These are phyloP conservation scores for Philopedon plagiatum DNA, from an alignment of 2,888 invertebrate species.

Conservation along the genomic window DNA sequence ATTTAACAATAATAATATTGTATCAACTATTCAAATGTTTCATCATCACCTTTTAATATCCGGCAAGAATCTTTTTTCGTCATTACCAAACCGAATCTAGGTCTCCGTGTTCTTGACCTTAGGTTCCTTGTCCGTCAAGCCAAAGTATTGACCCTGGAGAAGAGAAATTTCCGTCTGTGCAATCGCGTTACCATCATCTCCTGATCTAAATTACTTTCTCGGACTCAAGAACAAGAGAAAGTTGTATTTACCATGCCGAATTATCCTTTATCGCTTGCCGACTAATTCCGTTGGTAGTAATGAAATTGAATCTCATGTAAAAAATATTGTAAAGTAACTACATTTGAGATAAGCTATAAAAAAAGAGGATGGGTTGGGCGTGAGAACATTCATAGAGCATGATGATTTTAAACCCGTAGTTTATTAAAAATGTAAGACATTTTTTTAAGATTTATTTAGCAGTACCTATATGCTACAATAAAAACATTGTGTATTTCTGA, in stretches of 20 bases:
- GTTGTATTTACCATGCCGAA: slow-evolving; percentile 46
- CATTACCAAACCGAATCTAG: slow-evolving; percentile 38
- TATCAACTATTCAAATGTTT: slow-evolving; percentile 6
- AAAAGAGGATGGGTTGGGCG: not conserved
- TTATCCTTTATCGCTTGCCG: slow-evolving; percentile 41
- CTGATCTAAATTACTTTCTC: slow-evolving; percentile 54
- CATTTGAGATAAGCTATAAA: not conserved
- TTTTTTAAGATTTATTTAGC: no score
- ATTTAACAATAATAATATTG: no score
- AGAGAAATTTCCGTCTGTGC: slow-evolving; percentile 50
- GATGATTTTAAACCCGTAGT: no score
- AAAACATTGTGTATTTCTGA: no score
- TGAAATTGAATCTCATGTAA: slow-evolving; percentile 32
- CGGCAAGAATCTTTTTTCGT: slow-evolving; percentile 39
- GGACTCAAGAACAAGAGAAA: slow-evolving; percentile 51
- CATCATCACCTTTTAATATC: slow-evolving; percentile 37
- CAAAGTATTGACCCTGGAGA: slow-evolving; percentile 49
- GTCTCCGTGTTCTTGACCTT: slow-evolving; percentile 49
- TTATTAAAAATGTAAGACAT: no score
- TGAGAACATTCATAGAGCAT: not conserved
- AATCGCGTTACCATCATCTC: slow-evolving; percentile 46
- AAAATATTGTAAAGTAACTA: slow-evolving; percentile 5
- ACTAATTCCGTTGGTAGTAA: slow-evolving; percentile 6
- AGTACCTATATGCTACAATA: no score
- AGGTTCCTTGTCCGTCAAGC: slow-evolving; percentile 44